Evolutionary conservation across 2,888 invertebrate species (phyloP), one percentile per base, ranked within the genome.

Genomic region (Beris chalybata): DNA sequence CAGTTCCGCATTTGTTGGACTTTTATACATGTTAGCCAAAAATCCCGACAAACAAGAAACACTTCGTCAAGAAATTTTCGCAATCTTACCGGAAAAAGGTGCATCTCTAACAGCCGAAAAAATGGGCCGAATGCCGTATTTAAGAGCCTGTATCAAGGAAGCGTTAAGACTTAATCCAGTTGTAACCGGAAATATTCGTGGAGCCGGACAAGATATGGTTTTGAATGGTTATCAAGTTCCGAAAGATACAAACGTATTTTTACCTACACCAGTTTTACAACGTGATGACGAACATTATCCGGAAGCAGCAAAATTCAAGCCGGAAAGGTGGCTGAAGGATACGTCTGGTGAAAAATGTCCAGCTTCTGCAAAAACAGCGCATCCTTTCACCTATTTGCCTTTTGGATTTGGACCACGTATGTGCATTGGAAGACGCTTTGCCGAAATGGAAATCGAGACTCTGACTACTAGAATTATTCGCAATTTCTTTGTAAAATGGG

Each of bases 361-460:
- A 22, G 22, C 22, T 22, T 3, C 3, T 22, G 22, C 22, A 22
- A 22, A 22, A 22, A 22, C 69, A 15, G 57, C 71, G 3, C 69
- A 71, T 61, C 77, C 78, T 0, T 79, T 79, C 54, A 74, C 75
- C 3, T 78, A 77, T 70, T 76, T 87, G 66, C 89, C 90, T 0
- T 90, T 90, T 75, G 90, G 90, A 2, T 88, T 86, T 73, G 90
- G 90, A 0, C 83, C 88, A 0, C 84, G 90, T 66, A 85, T 85
- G 61, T 90, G 90, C 74, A 85, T 90, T 70, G 91, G 92, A 7
- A 83, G 87, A 73, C 82, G 91, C 73, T 86, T 92, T 68, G 91
- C 91, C 0, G 89, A 90, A 74, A 81, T 91, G 73, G 91, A 90
- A 77, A 84, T 89, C 64, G 86, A 87, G 76, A 82, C 81, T 1